Evolutionary conservation across 2,888 invertebrate genomes (phyloP).

Genomic region (Nephrotoma flavescens): DNA sequence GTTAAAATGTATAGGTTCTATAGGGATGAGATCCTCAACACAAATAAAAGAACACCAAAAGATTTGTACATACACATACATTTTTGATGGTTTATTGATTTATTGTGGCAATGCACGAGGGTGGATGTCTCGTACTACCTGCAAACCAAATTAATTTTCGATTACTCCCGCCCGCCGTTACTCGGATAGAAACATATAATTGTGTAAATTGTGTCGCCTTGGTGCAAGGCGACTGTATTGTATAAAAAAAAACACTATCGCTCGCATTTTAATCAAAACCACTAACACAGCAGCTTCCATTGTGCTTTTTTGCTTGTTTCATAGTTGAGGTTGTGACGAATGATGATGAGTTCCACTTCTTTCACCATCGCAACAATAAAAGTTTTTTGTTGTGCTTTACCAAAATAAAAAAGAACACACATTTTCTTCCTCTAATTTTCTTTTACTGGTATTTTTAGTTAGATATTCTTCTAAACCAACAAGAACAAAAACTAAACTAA

Average conservation of each 20-base stretch:
- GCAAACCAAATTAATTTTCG: background rate
- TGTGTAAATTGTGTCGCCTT: background rate
- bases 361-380: background rate
- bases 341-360: background rate
- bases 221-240: background rate
- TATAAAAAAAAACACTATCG: background rate
- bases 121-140: background rate
- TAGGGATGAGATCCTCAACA: background rate
- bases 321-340: background rate
- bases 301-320: background rate
- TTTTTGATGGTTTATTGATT: background rate
- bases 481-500: background rate
- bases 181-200: background rate
- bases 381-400: background rate
- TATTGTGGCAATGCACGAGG: background rate
- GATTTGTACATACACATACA: background rate
- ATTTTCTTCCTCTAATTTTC: background rate
- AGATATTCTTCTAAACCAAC: background rate
- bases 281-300: background rate
- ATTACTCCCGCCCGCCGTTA: background rate
- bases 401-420: background rate
- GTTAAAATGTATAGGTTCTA: background rate
- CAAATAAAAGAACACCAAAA: background rate
- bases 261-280: background rate
- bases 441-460: background rate